Evolutionary conservation across 2,797 vertebrate species (phyloP).

Genomic region (Cyprinella venusta): DNA sequence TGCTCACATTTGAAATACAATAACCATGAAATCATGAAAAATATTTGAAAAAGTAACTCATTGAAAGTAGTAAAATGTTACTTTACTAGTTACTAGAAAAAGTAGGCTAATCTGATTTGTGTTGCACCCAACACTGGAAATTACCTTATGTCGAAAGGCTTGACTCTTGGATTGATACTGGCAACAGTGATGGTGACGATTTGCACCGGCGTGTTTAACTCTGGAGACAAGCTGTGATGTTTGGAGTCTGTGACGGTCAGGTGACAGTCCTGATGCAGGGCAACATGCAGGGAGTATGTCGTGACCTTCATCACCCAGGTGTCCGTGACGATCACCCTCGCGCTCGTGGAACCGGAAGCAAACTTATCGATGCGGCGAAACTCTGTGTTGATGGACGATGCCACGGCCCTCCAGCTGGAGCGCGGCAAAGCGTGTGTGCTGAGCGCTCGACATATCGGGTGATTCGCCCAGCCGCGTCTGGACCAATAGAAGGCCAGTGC

Average conservation of each 20-base stretch:
- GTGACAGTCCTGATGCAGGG: constrained; percentile 87
- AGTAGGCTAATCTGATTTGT: too few relatives aligned
- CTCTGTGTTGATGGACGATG: constrained; percentile 87
- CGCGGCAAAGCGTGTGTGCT: constrained; percentile 77
- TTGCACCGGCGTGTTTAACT: constrained; percentile 85
- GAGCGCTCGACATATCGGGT: constrained; percentile 82
- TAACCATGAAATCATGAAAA: too few relatives aligned
- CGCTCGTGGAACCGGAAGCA: constrained; percentile 84
- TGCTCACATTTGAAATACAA: too few relatives aligned
- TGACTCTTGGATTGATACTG: constrained; percentile 80
- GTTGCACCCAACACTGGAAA: not conserved
- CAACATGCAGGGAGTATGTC: constrained; percentile 85
- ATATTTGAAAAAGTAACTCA: too few relatives aligned
- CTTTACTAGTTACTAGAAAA: too few relatives aligned
- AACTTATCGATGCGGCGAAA: constrained; percentile 95
- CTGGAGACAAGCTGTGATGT: constrained; percentile 88
- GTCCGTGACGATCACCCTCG: constrained; percentile 89
- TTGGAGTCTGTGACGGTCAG: constrained; percentile 86
- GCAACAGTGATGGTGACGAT: constrained; percentile 88
- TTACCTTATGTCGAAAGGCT: constrained; percentile 87
- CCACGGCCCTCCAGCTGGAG: constrained; percentile 82
- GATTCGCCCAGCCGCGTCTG: constrained; percentile 78
- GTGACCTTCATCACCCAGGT: constrained; percentile 94
- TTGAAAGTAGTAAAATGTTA: too few relatives aligned
- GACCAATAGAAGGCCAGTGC: constrained; percentile 86